A percentile compares a stretch with the other conserved stretches of the same genome.
Conservation (phyloP, 2,113 vertebrate species). For the Cynoglossus semilaevis region DNA sequence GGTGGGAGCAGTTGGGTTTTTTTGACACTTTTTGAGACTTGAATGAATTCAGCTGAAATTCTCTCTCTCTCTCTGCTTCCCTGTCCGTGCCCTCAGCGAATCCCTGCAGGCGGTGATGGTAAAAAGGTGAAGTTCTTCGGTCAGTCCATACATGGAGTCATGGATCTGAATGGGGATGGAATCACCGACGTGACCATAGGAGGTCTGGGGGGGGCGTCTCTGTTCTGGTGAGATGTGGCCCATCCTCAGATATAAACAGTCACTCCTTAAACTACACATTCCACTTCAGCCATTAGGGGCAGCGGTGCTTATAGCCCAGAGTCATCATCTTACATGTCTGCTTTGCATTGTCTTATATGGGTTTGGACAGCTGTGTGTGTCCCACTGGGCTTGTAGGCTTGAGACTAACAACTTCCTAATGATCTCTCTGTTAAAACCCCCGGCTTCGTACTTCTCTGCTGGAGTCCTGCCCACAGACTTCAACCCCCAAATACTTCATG, state of each 20-base stretch:
- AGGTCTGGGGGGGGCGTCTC: slow-evolving; percentile 91
- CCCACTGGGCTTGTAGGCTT: slow-evolving; percentile 39
- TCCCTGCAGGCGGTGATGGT: slow-evolving; percentile 90
- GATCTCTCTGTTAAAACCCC: slow-evolving; percentile 42
- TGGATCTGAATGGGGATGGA: slow-evolving; percentile 93
- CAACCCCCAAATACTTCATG: slow-evolving; percentile 20
- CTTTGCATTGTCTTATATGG: slow-evolving; percentile 20
- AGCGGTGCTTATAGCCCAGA: slow-evolving; percentile 4
- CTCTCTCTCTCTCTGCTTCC: neutral
- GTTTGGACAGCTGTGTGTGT: slow-evolving; percentile 65
- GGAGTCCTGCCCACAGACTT: slow-evolving; percentile 26
- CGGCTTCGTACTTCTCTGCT: slow-evolving; percentile 24
- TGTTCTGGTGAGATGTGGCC: slow-evolving; percentile 85
- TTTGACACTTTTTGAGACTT: no score
- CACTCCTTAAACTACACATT: slow-evolving; percentile 24
- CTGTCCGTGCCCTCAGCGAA: slow-evolving; percentile 76
- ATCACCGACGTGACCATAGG: slow-evolving; percentile 94
- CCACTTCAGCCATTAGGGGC: slow-evolving; percentile 16
- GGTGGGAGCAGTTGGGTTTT: slow-evolving; percentile 57
- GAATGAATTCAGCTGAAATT: neutral
- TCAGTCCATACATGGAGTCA: slow-evolving; percentile 93
- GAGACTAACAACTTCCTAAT: slow-evolving; percentile 52
- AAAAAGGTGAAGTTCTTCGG: slow-evolving; percentile 93
- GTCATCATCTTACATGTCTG: slow-evolving; percentile 20
- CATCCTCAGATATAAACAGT: slow-evolving; percentile 23